These are phyloP conservation scores for Chloromyia formosa DNA, from an alignment of 2,888 invertebrate genomes.

Conservation along the genomic window DNA sequence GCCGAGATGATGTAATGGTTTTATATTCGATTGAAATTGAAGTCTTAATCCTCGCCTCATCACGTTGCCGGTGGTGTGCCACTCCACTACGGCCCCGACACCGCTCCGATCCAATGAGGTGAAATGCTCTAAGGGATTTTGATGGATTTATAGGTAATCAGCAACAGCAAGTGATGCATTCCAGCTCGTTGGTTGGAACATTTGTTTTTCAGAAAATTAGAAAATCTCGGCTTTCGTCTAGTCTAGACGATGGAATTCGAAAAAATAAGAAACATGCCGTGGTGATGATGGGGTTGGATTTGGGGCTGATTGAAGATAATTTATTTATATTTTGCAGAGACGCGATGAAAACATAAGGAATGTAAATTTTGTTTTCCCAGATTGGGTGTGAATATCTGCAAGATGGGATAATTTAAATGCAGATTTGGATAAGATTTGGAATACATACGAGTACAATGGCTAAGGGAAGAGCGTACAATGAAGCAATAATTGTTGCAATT, in stretches of 20 bases:
- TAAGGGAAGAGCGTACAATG: no score
- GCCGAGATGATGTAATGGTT: constrained; percentile 36
- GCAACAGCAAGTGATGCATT: constrained; percentile 13
- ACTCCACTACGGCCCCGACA: neutral
- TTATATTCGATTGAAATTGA: constrained; percentile 40
- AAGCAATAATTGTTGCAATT: no score
- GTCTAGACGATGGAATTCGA: neutral
- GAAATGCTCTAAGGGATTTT: constrained; percentile 25
- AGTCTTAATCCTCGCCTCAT: constrained; percentile 31
- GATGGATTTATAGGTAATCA: constrained; percentile 12
- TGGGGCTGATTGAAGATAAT: neutral
- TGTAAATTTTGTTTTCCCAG: no score
- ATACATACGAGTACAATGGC: no score
- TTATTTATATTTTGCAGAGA: neutral
- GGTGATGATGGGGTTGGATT: neutral
- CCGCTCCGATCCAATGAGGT: neutral
- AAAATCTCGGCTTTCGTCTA: constrained; percentile 3
- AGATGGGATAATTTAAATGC: no score
- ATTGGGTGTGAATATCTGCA: no score
- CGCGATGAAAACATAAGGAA: no score
- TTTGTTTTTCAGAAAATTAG: constrained; percentile 5
- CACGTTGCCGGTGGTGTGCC: neutral
- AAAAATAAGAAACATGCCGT: neutral
- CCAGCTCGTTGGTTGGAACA: neutral
- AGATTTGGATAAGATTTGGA: no score